phyloP scores from a whole-genome alignment of 1,140 invertebrate genomes.

The Globodera ellingtonae region DNA sequence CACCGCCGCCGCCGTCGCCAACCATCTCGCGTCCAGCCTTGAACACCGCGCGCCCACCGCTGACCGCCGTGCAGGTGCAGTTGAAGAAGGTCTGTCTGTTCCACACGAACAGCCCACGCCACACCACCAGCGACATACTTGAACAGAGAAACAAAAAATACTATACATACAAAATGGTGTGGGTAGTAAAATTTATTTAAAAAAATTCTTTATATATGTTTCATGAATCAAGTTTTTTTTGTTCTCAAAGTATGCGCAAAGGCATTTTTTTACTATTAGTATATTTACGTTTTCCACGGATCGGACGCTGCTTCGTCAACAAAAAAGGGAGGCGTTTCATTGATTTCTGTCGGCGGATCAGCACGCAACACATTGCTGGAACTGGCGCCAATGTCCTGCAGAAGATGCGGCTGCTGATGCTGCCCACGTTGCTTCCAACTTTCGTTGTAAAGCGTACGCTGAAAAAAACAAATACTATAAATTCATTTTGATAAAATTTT shows the following conservation, averaged over 20 bases:
- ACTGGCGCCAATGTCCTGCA: background rate
- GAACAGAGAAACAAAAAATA: background rate
- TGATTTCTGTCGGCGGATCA: background rate
- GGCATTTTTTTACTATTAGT: too few relatives aligned
- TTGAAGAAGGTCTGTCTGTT: background rate
- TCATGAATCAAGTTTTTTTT: too few relatives aligned
- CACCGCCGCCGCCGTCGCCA: background rate
- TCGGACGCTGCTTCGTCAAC: background rate
- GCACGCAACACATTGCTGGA: background rate
- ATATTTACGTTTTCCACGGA: background rate
- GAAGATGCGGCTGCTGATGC: background rate
- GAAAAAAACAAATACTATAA: background rate
- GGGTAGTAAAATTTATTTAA: too few relatives aligned
- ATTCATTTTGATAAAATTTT: too few relatives aligned
- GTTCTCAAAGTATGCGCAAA: background rate
- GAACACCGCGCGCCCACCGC: background rate
- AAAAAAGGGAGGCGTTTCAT: background rate
- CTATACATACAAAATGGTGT: too few relatives aligned
- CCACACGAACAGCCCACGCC: constrained; percentile 10
- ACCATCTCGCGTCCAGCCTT: constrained; percentile 9
- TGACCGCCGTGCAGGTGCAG: constrained; percentile 7
- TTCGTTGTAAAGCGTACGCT: background rate
- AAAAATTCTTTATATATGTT: too few relatives aligned
- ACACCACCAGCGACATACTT: constrained; percentile 8
- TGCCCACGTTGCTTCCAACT: background rate